Evolutionary conservation across 2,888 invertebrate species (phyloP), one percentile per base, ranked within the genome.

Genomic region (Sminthurinus aureus): DNA sequence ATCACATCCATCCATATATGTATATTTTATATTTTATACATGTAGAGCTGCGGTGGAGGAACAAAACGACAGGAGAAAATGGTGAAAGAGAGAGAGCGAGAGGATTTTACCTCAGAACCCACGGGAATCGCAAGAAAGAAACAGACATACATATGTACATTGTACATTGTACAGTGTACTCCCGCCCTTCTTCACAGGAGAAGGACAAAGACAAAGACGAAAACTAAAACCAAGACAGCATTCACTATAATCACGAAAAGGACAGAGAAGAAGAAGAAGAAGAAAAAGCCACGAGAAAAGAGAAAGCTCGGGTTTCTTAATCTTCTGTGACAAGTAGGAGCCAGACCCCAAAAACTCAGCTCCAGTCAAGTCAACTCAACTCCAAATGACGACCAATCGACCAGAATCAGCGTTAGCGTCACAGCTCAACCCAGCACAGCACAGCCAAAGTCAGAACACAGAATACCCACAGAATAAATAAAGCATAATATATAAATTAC

Each of bases 301-400:
- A 66, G 66, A 20, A 24, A 71, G n/a, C 71, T 20, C 12, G 11
- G 71, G 12, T 24, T 24, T 71, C 71, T 71, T 24, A 71, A 71
- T 71, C 71, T 71, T 24, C 13, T 24, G 71, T 71, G 71, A 71
- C 22, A 71, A 71, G 20, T 20, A 71, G 22, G n/a, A 71, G 12
- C 13, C 24, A 20, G 20, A 20, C 24, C 20, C 22, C 20, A 71
- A 71, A 38, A 38, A 38, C 38, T 38, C 38, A 38, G 6, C 3
- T 38, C 38, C 1, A 38, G 38, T 38, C 38, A 38, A 38, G 38
- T 38, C 38, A 38, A 38, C 38, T 38, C 38, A 38, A 6, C 38
- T 38, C 38, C 38, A 38, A 38, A 38, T 38, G 38, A 38, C 38
- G 38, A 38, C 38, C 38, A 38, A 38, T 38, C 38, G 38, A 38